Conservation (phyloP, 2,113 vertebrate genomes). For the Edolisoma coerulescens region DNA sequence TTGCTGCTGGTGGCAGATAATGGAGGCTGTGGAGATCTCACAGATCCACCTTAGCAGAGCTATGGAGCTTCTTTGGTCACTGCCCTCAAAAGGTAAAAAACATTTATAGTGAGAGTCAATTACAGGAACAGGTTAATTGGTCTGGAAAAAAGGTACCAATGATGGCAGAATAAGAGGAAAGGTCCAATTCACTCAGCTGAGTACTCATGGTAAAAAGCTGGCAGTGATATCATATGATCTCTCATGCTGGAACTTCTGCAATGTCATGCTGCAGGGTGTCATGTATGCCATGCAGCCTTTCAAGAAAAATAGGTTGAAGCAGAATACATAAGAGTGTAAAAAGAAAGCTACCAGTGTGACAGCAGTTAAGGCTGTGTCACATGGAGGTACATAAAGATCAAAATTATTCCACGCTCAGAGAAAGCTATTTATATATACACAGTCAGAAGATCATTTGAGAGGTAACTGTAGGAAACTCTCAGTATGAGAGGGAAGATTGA, state of each 20-base stretch:
- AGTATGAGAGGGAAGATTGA: background rate
- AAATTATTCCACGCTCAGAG: background rate
- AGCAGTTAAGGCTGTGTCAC: background rate
- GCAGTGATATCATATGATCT: background rate
- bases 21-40: background rate
- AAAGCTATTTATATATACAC: background rate
- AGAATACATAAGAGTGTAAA: background rate
- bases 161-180: background rate
- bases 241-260: background rate
- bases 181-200: background rate
- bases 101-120: background rate
- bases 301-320: background rate
- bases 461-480: background rate
- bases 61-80: background rate
- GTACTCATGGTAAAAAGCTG: background rate
- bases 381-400: background rate
- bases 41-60: background rate
- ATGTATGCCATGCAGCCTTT: background rate
- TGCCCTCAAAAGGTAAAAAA: background rate
- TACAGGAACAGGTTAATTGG: background rate
- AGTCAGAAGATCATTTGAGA: background rate
- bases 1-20: background rate
- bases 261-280: background rate
- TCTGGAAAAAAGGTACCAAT: background rate
- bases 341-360: background rate